Evolutionary conservation across 1,140 invertebrate genomes (phyloP), one percentile per base, ranked within the genome.

Genomic region (Zophobas atratus): DNA sequence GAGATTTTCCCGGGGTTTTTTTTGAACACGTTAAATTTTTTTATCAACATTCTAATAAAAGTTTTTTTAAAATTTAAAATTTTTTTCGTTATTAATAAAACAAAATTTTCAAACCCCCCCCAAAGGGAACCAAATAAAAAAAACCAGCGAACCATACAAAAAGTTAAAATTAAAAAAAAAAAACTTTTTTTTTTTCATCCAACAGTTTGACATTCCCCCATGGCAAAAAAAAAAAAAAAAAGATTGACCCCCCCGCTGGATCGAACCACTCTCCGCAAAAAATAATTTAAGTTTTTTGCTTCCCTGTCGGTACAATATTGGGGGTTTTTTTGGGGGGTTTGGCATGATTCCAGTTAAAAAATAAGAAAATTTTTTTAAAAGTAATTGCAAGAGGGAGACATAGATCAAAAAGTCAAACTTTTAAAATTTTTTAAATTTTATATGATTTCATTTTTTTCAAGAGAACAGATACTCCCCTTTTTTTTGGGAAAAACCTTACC

Each of bases 281-380:
- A 63, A 34, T 36, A 51, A 8, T n/a, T 6, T 39, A 63, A 8
- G 35, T 20, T 36, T 39, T 3, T 8, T 39, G 8, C 6, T 20
- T 32, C 57, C 57, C 38, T 63, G 35, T 38, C 8, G 8, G 57
- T 39, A 67, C 60, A 67, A n/a, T n/a, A n/a, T n/a, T n/a, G n/a
- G n/a, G n/a, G n/a, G n/a, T n/a, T n/a, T n/a, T n/a, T n/a, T n/a
- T n/a, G n/a, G n/a, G n/a, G n/a, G n/a, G n/a, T n/a, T n/a, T n/a
- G 95, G 95, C 76, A 96, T 97, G 94, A 91, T 97, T 82, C 95
- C 95, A 51, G 91, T 95, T 0, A n/a, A n/a, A n/a, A n/a, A n/a
- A n/a, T n/a, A n/a, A n/a, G n/a, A n/a, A n/a, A n/a, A n/a, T n/a
- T n/a, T n/a, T n/a, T n/a, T n/a, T n/a, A n/a, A n/a, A n/a, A 67